phyloP scores from a whole-genome alignment of 2,113 vertebrate species.

The Vimba vimba region DNA sequence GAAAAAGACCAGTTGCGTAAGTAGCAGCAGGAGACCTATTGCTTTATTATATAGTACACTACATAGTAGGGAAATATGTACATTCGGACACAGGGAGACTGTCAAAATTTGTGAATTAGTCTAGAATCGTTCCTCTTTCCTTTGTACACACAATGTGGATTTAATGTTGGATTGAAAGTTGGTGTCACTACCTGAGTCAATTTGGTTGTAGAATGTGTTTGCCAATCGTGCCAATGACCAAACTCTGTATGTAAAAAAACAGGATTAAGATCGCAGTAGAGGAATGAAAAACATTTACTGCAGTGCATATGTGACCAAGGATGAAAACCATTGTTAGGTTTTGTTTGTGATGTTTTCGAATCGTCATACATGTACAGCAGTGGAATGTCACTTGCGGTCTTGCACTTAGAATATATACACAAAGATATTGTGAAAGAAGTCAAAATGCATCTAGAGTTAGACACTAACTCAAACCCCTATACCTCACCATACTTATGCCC shows the following conservation, averaged over 20 bases:
- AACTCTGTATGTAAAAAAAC: neutral
- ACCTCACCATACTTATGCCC: conserved; percentile 33
- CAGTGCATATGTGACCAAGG: neutral
- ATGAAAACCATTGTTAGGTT: neutral
- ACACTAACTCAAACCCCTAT: neutral
- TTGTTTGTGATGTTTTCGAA: neutral
- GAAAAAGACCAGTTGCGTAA: neutral
- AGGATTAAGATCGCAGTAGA: neutral
- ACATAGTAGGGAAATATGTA: neutral
- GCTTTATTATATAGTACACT: neutral
- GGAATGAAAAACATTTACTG: neutral
- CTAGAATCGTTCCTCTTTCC: neutral
- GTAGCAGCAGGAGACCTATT: neutral
- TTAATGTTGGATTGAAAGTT: neutral
- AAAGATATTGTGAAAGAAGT: neutral
- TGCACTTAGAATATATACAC: neutral
- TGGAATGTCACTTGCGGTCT: neutral
- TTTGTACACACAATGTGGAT: neutral
- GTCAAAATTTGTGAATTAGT: neutral
- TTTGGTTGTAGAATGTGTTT: neutral
- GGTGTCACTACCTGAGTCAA: neutral
- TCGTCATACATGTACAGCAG: neutral
- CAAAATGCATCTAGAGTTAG: neutral
- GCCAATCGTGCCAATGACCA: neutral
- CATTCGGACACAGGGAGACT: neutral